Evolutionary conservation across 2,888 invertebrate genomes (phyloP).

Genomic region (Agrotis clavis): DNA sequence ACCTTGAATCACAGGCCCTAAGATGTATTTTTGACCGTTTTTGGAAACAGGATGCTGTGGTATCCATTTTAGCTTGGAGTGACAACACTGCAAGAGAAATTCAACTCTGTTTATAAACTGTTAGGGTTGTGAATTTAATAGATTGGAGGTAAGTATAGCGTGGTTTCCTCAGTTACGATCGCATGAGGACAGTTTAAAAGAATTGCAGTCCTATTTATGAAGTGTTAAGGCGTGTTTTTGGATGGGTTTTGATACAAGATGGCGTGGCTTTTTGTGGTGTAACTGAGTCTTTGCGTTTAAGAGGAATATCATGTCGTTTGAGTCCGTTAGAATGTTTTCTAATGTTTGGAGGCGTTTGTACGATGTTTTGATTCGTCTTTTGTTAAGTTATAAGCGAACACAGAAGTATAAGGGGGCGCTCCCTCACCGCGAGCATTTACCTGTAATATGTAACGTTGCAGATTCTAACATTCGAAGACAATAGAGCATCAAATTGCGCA

Average conservation of each 20-base stretch:
- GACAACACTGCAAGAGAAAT: not conserved
- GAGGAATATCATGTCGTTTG: slow-evolving; percentile 61
- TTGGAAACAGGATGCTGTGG: not conserved
- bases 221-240: slow-evolving; percentile 7
- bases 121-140: slow-evolving; percentile 14
- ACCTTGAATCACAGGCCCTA: not conserved
- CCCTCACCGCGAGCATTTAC: too few relatives aligned
- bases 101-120: not conserved
- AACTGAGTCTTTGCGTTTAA: slow-evolving; percentile 59
- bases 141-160: not conserved
- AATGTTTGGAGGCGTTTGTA: slow-evolving; percentile 43
- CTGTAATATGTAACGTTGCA: too few relatives aligned
- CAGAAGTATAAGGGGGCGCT: not conserved
- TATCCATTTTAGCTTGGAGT: slow-evolving; percentile 20
- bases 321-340: slow-evolving; percentile 54
- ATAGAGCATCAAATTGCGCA: too few relatives aligned
- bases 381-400: not conserved
- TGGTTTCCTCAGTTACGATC: slow-evolving; percentile 12
- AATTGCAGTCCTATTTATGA: slow-evolving; percentile 6
- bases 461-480: too few relatives aligned
- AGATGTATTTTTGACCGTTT: slow-evolving; percentile 7
- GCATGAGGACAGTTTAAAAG: not conserved
- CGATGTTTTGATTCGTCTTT: slow-evolving; percentile 9
- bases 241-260: slow-evolving; percentile 4
- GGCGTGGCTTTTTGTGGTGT: slow-evolving; percentile 42